Evolutionary conservation across 1,140 invertebrate species (phyloP).

Genomic region (Cydia splendana): DNA sequence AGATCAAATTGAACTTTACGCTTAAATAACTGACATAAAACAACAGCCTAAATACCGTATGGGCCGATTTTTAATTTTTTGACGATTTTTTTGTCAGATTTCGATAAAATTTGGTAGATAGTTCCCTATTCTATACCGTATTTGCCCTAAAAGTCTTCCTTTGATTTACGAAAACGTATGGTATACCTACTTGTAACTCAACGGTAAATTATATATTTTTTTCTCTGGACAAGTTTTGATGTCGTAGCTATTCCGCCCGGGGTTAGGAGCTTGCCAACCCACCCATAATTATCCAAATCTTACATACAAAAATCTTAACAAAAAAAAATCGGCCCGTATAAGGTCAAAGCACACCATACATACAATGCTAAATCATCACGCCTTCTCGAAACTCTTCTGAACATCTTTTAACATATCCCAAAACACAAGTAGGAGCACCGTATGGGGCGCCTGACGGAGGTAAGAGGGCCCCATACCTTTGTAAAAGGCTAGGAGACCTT

Average conservation of each 20-base stretch:
- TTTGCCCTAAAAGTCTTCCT: background rate
- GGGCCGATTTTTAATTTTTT: background rate
- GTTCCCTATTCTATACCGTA: no score
- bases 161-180: background rate
- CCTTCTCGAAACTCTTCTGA: slow-evolving; percentile 52
- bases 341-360: no score
- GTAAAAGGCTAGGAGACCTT: slow-evolving; percentile 91
- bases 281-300: background rate
- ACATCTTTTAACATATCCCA: slow-evolving; percentile 89
- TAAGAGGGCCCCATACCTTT: slow-evolving; percentile 94
- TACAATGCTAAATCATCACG: slow-evolving; percentile 2
- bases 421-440: slow-evolving; percentile 91
- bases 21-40: background rate
- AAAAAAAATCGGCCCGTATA: no score
- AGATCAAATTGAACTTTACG: background rate
- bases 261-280: background rate
- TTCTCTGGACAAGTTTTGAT: no score
- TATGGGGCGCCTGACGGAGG: slow-evolving; percentile 92
- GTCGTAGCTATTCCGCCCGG: background rate
- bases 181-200: no score
- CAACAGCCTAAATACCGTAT: background rate
- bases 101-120: background rate
- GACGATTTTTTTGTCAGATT: background rate
- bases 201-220: no score
- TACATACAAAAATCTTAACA: background rate